Base-by-base conservation (phyloP, 2,888 invertebrate species). In the Sarcophaga subvicina region DNA sequence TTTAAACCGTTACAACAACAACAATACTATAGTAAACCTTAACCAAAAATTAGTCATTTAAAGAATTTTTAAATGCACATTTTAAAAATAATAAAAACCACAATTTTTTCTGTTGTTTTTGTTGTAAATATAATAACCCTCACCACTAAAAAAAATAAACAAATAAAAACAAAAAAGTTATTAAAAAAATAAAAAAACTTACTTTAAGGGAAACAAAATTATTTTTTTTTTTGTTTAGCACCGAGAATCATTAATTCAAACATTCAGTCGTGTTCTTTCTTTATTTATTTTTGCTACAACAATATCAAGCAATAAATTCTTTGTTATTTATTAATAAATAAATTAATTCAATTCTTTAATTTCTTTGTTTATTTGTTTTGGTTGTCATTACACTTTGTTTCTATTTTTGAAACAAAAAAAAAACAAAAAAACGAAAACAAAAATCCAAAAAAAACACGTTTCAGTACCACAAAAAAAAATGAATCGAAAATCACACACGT, bases 31-130 rank as follows among this genome's bases (percentile, higher is more conserved):
- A 37, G 37, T 10, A 37, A 37, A 37, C 2, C 37, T 2, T 37
- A 37, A 37, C 2, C 37, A 37, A 37, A 37, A 37, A 84, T 84
- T 84, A 84, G 66, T 84, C 78, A 85, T 82, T 82, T 45, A 77
- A 37, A 78, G 78, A 82, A 81, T 82, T 85, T 78, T 37, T 37
- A 37, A 37, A 37, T 85, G 77, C 37, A 37, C 80, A 82, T 69
- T 85, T 78, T 73, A 54, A 78, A 59, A 77, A 67, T 72, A 69
- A 54, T 37, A 8, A 37, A 54, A 78, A 85, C 59, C 69, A 73
- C 82, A 85, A 85, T 63, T 17, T 59, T 17, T 59, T 11, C 17
- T 17, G 17, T 59, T 59, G 12, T 14, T 37, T 8, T 3, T 17
- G 14, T 17, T 77, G 72, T 83, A 67, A 83, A 77, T 47, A 82